phyloP scores from a whole-genome alignment of 2,888 invertebrate species.

The Mythimna ferrago region DNA sequence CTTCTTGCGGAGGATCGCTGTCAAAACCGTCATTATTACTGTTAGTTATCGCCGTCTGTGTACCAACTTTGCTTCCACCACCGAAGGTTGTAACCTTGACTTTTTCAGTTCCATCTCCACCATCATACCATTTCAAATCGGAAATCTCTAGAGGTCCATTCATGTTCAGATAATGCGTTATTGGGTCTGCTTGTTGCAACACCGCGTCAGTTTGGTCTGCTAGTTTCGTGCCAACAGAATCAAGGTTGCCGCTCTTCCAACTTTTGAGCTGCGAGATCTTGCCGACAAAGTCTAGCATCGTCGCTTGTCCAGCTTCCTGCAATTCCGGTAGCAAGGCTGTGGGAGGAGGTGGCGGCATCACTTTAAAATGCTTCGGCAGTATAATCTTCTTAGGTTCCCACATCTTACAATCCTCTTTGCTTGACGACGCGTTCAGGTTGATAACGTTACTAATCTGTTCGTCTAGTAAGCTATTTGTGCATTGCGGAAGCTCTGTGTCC shows the following conservation, averaged over 20 bases:
- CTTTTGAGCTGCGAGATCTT: constrained; percentile 86
- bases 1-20: constrained; percentile 84
- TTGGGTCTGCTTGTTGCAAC: constrained; percentile 78
- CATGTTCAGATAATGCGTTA: constrained; percentile 85
- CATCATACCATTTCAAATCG: constrained; percentile 87
- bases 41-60: constrained; percentile 81
- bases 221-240: constrained; percentile 84
- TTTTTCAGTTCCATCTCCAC: constrained; percentile 83
- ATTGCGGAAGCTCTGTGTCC: constrained; percentile 89
- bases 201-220: constrained; percentile 86
- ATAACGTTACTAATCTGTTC: constrained; percentile 90
- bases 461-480: constrained; percentile 83
- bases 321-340: constrained; percentile 81
- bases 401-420: constrained; percentile 85
- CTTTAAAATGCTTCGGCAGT: constrained; percentile 83
- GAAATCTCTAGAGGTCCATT: constrained; percentile 87
- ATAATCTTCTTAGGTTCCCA: constrained; percentile 86
- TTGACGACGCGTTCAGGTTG: constrained; percentile 86
- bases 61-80: constrained; percentile 80
- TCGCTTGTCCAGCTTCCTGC: constrained; percentile 81
- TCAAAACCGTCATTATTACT: constrained; percentile 89
- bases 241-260: constrained; percentile 84
- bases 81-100: constrained; percentile 81
- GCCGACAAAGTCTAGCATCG: constrained; percentile 85
- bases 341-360: constrained; percentile 81